Evolutionary conservation across 2,113 vertebrate species (phyloP).

Genomic region (Platysternon megacephalum): DNA sequence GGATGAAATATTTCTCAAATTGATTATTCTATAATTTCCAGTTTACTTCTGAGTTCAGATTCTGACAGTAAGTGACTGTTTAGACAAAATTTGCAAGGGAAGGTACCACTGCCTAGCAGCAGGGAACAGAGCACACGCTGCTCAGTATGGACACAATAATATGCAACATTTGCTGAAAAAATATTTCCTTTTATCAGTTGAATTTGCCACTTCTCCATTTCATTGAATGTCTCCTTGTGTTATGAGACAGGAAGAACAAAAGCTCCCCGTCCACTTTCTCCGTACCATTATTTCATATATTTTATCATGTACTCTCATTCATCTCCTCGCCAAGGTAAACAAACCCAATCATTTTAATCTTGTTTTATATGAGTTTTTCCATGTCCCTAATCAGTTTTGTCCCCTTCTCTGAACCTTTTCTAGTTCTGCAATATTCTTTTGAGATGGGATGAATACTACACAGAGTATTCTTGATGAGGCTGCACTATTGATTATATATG

Average conservation of each 20-base stretch:
- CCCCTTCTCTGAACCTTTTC: neutral
- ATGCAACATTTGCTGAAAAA: neutral
- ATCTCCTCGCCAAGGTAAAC: neutral
- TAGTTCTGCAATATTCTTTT: neutral
- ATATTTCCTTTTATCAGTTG: neutral
- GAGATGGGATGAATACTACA: neutral
- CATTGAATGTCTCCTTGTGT: neutral
- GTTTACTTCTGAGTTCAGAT: constrained; percentile 29
- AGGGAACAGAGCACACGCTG: neutral
- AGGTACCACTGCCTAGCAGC: neutral
- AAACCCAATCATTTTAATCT: neutral
- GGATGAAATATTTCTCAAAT: constrained; percentile 20
- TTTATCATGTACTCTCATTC: neutral
- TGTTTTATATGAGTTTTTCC: neutral
- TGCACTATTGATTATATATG: neutral
- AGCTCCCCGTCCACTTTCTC: accelerated
- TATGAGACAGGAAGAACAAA: neutral
- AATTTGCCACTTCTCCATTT: neutral
- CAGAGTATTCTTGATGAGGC: neutral
- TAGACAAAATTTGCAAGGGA: neutral
- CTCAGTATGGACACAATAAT: neutral
- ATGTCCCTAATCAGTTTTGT: accelerated
- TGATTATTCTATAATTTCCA: constrained; percentile 44
- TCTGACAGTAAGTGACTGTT: constrained; percentile 30
- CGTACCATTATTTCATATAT: neutral